A percentile compares a stretch with the other conserved stretches of the same genome.
Conservation (phyloP, 2,113 vertebrate species). For the Thinocorus orbignyianus region DNA sequence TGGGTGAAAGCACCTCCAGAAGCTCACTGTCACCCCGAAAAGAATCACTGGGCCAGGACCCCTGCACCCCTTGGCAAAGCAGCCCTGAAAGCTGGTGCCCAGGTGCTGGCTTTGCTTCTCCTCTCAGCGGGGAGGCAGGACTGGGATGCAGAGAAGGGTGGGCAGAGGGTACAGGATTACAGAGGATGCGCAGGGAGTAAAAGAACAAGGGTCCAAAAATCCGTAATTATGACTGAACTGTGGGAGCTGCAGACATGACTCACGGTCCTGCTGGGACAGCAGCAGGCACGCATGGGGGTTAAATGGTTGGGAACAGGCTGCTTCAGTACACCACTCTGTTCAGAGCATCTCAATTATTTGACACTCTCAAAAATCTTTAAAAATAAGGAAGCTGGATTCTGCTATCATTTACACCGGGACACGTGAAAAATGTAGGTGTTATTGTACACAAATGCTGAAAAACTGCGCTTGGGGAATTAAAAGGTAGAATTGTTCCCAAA, state of each 20-base stretch:
- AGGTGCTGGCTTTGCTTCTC: not conserved
- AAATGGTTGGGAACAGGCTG: not conserved
- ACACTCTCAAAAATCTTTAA: not conserved
- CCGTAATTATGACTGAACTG: not conserved
- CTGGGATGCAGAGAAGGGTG: not conserved
- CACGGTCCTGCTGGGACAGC: not conserved
- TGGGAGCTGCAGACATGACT: not conserved
- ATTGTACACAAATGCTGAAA: accelerated
- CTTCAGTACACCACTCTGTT: not conserved
- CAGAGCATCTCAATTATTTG: not conserved
- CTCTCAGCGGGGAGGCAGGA: not conserved
- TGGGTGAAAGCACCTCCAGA: not conserved
- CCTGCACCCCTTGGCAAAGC: not conserved
- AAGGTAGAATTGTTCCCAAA: not conserved
- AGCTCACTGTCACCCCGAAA: not conserved
- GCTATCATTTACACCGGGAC: not conserved
- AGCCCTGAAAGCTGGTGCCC: not conserved
- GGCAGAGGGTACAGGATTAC: not conserved
- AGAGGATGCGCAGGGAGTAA: not conserved
- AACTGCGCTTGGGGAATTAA: no score
- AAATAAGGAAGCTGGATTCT: not conserved
- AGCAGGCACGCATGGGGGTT: not conserved
- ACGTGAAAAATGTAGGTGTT: accelerated
- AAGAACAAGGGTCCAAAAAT: not conserved
- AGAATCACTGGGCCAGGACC: not conserved